Percentiles rank a stretch among this genome's conserved stretches.
These are phyloP conservation scores for Syngnathoides biaculeatus DNA, from an alignment of 2,113 vertebrate species.

Conservation along the genomic window DNA sequence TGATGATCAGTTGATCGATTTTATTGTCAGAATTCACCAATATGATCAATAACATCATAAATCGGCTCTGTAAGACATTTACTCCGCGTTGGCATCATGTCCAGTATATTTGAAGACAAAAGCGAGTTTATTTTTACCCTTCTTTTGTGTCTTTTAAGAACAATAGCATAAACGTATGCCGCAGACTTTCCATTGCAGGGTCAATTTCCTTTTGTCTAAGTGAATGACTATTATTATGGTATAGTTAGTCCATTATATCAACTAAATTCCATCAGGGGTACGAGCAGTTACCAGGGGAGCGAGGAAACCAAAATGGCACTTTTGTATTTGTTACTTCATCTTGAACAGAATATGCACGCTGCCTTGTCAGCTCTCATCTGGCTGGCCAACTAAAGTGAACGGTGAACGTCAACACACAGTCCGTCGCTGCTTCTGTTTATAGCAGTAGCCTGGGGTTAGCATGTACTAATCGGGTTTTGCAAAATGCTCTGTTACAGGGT, in stretches of 20 bases:
- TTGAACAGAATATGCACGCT: conserved; percentile 70
- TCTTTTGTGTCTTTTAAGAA: no score
- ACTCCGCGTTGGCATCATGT: no score
- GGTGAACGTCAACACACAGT: conserved; percentile 57
- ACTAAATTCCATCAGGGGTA: conserved; percentile 76
- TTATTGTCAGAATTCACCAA: no score
- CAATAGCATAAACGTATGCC: no score
- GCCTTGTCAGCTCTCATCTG: conserved; percentile 65
- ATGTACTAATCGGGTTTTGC: conserved; percentile 64
- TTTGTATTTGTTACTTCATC: conserved; percentile 78
- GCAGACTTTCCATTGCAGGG: conserved; percentile 51
- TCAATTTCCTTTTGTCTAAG: conserved; percentile 69
- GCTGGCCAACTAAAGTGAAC: conserved; percentile 63
- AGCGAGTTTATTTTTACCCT: no score
- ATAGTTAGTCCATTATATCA: conserved; percentile 77
- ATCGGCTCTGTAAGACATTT: no score
- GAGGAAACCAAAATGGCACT: conserved; percentile 71
- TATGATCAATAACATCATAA: no score
- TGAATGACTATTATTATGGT: conserved; percentile 49
- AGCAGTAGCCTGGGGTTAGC: conserved; percentile 61
- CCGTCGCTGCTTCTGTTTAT: conserved; percentile 69
- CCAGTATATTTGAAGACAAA: no score
- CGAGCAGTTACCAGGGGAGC: conserved; percentile 68
- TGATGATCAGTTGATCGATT: no score
- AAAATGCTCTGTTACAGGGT: conserved; percentile 71